Conservation (phyloP, 2,113 vertebrate genomes). For the Carassius carassius region DNA sequence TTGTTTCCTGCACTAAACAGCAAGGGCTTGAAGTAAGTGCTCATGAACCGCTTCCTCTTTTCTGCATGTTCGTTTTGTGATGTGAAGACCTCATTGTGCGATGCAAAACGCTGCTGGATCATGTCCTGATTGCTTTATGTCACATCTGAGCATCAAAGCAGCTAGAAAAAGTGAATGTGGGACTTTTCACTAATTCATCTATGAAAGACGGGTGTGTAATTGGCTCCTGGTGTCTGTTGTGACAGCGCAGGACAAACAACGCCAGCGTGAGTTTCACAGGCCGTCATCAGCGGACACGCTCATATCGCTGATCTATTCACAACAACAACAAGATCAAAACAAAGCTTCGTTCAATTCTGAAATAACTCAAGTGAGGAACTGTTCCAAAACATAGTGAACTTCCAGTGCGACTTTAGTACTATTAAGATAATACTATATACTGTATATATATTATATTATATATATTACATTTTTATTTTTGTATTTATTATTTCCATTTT, state of each 20-base stretch:
- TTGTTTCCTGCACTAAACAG: slow-evolving; percentile 81
- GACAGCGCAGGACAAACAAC: slow-evolving; percentile 25
- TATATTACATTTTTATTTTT: too few species aligned
- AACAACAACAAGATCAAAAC: not conserved
- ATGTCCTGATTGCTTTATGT: slow-evolving; percentile 1
- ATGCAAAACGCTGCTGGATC: slow-evolving; percentile 18
- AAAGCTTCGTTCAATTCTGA: not conserved
- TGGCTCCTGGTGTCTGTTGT: not conserved
- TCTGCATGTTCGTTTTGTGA: slow-evolving; percentile 67
- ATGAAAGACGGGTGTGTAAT: not conserved
- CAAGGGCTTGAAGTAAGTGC: slow-evolving; percentile 98
- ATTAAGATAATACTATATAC: too few species aligned
- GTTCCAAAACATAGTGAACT: not conserved
- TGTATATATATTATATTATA: too few species aligned
- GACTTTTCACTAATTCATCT: not conserved
- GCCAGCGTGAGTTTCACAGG: not conserved
- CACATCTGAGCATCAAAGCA: not conserved
- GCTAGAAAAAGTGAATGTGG: not conserved
- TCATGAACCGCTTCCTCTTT: slow-evolving; percentile 23
- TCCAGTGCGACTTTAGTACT: too few species aligned
- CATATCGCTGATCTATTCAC: not conserved
- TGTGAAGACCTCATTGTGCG: slow-evolving; percentile 1
- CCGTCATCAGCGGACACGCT: not conserved
- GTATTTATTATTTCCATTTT: too few species aligned
- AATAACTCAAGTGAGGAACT: not conserved